A percentile compares a stretch with the other conserved stretches of the same genome.
These are phyloP conservation scores for Sarcophaga rosellei DNA, from an alignment of 2,888 invertebrate species.

Conservation along the genomic window DNA sequence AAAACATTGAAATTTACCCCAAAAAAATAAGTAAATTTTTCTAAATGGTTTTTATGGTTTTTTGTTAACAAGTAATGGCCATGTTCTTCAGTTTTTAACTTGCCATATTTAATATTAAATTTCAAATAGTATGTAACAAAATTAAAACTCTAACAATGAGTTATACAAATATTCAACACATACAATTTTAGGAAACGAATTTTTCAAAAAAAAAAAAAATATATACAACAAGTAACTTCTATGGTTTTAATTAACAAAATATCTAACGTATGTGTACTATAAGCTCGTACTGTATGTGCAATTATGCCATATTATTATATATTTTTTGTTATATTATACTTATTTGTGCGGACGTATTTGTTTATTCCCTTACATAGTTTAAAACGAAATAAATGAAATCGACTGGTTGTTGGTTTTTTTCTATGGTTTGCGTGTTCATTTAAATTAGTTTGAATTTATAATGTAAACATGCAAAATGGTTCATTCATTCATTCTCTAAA, in stretches of 20 bases:
- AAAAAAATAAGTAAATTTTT: conserved; percentile 25
- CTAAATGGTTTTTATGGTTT: conserved; percentile 61
- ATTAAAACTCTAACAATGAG: not conserved
- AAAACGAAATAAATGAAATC: conserved; percentile 14
- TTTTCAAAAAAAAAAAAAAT: not conserved
- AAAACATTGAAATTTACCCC: not conserved
- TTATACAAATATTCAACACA: not conserved
- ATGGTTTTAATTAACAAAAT: not conserved
- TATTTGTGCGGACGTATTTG: not conserved
- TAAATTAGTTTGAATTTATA: conserved; percentile 67
- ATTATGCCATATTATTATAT: not conserved
- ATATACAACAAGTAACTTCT: not conserved
- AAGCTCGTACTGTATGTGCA: not conserved
- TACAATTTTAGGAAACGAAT: not conserved
- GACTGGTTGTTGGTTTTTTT: conserved; percentile 38
- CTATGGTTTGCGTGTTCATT: conserved; percentile 63
- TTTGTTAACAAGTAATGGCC: conserved; percentile 61
- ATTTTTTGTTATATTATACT: not conserved
- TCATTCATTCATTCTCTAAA: conserved; percentile 20
- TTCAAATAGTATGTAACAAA: conserved; percentile 5
- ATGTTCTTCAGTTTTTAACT: conserved; percentile 34
- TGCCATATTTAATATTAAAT: conserved; percentile 5
- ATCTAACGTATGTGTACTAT: not conserved
- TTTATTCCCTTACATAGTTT: not conserved
- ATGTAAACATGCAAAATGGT: conserved; percentile 59